phyloP scores from a whole-genome alignment of 2,797 vertebrate genomes.

The Gastrophryne carolinensis region DNA sequence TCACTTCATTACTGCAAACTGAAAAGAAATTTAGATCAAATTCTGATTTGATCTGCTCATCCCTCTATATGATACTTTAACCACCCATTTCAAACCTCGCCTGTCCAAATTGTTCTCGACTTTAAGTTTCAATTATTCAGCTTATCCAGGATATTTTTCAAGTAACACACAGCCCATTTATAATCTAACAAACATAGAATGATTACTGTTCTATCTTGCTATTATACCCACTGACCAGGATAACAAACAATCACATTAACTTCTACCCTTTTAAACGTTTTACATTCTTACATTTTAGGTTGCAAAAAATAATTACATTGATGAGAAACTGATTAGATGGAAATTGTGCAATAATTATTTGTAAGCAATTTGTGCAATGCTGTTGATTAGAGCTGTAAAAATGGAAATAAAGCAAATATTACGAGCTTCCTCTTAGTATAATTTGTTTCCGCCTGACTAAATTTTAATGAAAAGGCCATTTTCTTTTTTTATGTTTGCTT shows the following conservation, averaged over 20 bases:
- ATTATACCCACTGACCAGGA: neutral
- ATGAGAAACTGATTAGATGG: neutral
- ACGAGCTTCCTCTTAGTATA: neutral
- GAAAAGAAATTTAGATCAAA: too few relatives aligned
- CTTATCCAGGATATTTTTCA: neutral
- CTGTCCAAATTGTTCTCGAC: neutral
- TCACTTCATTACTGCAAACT: too few relatives aligned
- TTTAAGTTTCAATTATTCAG: neutral
- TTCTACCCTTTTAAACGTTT: neutral
- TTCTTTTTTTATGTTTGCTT: neutral
- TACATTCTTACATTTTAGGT: neutral
- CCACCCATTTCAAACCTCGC: neutral
- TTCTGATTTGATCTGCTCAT: too few relatives aligned
- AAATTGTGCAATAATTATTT: neutral
- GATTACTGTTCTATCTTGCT: neutral
- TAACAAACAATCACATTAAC: neutral
- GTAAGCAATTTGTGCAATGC: neutral
- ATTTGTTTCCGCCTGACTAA: too few relatives aligned
- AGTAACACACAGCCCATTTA: neutral
- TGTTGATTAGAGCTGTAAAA: neutral
- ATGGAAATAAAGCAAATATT: neutral
- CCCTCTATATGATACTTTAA: too few relatives aligned
- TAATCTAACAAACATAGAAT: neutral
- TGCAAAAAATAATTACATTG: neutral
- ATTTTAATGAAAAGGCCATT: neutral